A percentile compares a stretch with the other conserved stretches of the same genome.
Evolutionary conservation across 2,888 invertebrate genomes (phyloP).

Genomic region (Cryptus armator): DNA sequence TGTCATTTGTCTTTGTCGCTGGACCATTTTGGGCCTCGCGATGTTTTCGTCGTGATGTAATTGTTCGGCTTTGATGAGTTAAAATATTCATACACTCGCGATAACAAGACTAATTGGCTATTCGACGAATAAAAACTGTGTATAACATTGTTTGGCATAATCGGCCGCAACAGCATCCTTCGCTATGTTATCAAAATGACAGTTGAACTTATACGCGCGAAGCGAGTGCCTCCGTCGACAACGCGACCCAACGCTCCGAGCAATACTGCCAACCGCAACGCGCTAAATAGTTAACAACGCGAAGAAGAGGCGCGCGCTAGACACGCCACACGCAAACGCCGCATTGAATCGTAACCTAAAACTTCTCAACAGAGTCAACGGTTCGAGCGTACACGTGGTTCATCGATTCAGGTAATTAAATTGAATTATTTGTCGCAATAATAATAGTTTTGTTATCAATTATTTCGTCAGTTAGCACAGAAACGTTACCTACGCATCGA

Average conservation of each 20-base stretch:
- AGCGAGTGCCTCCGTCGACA: neutral
- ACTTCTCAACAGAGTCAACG: constrained; percentile 38
- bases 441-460: neutral
- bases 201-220: neutral
- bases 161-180: too few species aligned
- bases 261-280: neutral
- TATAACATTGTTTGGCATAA: neutral
- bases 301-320: neutral
- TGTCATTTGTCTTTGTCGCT: too few species aligned
- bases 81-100: too few species aligned
- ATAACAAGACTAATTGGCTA: too few species aligned
- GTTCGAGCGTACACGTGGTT: constrained; percentile 47
- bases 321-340: constrained; percentile 3
- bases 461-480: too few species aligned
- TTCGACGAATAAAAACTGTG: neutral
- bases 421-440: constrained; percentile 4
- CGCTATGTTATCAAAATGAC: neutral
- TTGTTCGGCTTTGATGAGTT: too few species aligned
- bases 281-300: neutral
- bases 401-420: constrained; percentile 50
- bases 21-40: too few species aligned
- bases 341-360: constrained; percentile 33
- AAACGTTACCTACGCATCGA: neutral
- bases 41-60: too few species aligned
- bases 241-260: neutral